Percentiles rank a stretch among this genome's conserved stretches.
Conservation (phyloP, 2,113 vertebrate species). For the Sardina pilchardus region DNA sequence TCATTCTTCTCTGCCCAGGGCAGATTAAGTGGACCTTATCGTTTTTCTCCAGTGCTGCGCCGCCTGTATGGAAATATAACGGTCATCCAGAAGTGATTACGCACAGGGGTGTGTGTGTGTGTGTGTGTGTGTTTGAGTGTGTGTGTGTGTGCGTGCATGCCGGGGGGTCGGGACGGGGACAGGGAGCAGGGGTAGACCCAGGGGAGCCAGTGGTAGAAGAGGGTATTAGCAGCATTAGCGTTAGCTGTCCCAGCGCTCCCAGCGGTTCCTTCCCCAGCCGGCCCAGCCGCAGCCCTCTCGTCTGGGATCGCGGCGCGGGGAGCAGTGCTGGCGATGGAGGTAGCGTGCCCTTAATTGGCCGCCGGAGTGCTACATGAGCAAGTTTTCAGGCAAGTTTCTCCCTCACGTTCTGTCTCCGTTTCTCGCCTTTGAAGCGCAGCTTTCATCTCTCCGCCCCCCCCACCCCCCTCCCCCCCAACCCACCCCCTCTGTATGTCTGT, state of each 20-base stretch:
- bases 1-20: not conserved
- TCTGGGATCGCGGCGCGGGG: conserved; percentile 52
- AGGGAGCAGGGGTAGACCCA: not conserved
- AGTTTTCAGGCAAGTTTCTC: conserved; percentile 70
- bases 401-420: conserved; percentile 67
- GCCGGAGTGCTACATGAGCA: conserved; percentile 64
- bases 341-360: conserved; percentile 68
- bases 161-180: not conserved
- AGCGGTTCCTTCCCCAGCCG: not conserved
- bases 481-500: conserved; percentile 60
- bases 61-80: not conserved
- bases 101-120: conserved; percentile 41
- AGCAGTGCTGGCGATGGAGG: conserved; percentile 36
- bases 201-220: not conserved
- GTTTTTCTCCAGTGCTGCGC: not conserved
- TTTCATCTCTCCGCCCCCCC: conserved; percentile 73
- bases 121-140: conserved; percentile 14
- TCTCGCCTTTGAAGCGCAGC: conserved; percentile 71
- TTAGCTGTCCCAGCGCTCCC: not conserved
- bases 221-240: not conserved
- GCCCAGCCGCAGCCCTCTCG: conserved; percentile 5
- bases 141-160: not conserved
- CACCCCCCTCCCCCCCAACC: not conserved
- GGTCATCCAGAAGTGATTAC: not conserved
- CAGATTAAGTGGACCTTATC: not conserved